Conservation (phyloP, 2,797 vertebrate species). For the Myiotriccus ornatus region DNA sequence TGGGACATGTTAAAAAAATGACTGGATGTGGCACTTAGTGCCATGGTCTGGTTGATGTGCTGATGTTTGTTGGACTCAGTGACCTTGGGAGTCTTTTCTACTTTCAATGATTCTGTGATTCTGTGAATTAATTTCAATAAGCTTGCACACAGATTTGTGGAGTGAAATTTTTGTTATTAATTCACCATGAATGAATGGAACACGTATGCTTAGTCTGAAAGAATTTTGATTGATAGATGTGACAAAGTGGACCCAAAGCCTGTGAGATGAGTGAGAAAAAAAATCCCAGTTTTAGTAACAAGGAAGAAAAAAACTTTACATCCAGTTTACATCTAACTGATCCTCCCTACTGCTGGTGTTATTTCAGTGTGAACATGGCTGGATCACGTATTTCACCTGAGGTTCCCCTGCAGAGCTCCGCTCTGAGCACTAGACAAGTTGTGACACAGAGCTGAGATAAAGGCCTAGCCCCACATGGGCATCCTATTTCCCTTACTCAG, state of each 20-base stretch:
- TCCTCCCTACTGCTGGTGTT: neutral
- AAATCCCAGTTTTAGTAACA: neutral
- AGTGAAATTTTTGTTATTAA: neutral
- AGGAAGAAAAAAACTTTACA: neutral
- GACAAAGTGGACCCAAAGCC: neutral
- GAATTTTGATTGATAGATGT: neutral
- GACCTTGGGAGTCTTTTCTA: neutral
- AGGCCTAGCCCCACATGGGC: rapidly evolving
- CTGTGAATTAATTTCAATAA: neutral
- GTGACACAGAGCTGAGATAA: neutral
- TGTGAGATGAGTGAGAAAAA: neutral
- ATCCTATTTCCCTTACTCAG: neutral
- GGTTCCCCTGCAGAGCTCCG: neutral
- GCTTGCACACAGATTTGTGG: neutral
- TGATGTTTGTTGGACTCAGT: neutral
- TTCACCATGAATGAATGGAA: neutral
- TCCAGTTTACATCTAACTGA: neutral
- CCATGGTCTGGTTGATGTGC: neutral
- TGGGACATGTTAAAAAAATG: neutral
- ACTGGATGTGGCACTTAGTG: neutral
- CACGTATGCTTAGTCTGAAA: neutral
- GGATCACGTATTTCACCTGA: neutral
- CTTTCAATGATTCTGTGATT: neutral
- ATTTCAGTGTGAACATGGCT: neutral
- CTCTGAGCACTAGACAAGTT: neutral